A percentile compares a stretch with the other conserved stretches of the same genome.
Conservation (phyloP, 2,888 invertebrate genomes). For the Machimus atricapillus region DNA sequence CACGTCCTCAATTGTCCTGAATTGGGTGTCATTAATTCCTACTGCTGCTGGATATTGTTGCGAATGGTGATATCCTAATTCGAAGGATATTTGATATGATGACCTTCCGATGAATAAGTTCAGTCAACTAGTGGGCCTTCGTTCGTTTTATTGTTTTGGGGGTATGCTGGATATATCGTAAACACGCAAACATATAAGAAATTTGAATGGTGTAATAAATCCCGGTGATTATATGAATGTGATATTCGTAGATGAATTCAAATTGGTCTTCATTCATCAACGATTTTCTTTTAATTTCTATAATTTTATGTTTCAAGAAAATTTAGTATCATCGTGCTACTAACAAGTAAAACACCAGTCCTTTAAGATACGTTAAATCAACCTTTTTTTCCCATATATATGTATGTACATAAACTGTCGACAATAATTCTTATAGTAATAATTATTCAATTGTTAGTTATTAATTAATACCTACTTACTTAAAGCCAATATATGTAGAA, state of each 20-base stretch:
- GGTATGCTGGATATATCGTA: neutral
- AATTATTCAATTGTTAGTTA: too few species aligned
- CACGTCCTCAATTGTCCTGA: slow-evolving; percentile 42
- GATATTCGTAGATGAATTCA: neutral
- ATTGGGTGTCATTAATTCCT: slow-evolving; percentile 42
- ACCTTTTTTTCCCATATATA: too few species aligned
- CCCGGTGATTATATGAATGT: neutral
- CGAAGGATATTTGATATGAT: neutral
- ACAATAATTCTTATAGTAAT: too few species aligned
- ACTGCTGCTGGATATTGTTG: neutral
- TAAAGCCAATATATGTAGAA: too few species aligned
- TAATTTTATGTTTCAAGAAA: neutral
- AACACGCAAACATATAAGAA: neutral
- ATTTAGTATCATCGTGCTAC: too few species aligned
- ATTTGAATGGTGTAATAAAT: neutral
- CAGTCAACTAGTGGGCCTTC: neutral
- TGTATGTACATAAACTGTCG: too few species aligned
- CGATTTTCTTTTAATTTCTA: neutral
- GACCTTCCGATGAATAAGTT: neutral
- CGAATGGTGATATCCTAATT: neutral
- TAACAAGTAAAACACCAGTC: too few species aligned
- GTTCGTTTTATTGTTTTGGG: neutral
- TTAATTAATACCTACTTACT: too few species aligned
- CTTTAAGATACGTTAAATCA: too few species aligned
- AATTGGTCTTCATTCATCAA: neutral